These are phyloP conservation scores for Orthonevra nobilis DNA, from an alignment of 2,888 invertebrate species.

Conservation along the genomic window DNA sequence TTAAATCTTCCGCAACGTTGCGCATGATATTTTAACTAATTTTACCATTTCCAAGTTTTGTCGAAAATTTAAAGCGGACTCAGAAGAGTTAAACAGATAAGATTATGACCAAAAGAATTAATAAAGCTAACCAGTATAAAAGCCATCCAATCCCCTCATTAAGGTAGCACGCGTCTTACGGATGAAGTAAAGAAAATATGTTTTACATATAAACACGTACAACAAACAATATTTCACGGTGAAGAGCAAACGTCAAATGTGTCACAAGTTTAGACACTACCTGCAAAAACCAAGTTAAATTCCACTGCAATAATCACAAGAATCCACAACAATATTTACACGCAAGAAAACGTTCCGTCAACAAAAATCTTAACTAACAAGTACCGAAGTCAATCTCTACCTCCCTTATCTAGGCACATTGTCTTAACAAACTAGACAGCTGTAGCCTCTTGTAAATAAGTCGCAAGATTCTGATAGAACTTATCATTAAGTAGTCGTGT, in stretches of 20 bases:
- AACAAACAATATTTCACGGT: background rate
- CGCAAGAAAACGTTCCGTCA: conserved; percentile 28
- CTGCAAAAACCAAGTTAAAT: conserved; percentile 17
- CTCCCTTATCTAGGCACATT: conserved; percentile 26
- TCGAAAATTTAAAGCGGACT: too few relatives aligned
- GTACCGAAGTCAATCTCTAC: conserved; percentile 40
- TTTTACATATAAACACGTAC: background rate
- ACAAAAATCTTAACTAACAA: conserved; percentile 22
- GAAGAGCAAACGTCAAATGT: conserved; percentile 15
- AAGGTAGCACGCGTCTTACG: background rate
- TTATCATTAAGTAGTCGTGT: background rate
- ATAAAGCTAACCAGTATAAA: too few relatives aligned
- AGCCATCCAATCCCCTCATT: too few relatives aligned
- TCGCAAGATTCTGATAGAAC: conserved; percentile 10
- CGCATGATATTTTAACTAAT: too few relatives aligned
- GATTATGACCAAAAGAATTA: too few relatives aligned
- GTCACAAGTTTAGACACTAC: conserved; percentile 16
- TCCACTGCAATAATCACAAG: conserved; percentile 27
- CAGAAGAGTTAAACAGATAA: too few relatives aligned
- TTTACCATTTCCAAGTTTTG: too few relatives aligned
- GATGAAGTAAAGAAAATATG: background rate
- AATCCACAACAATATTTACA: conserved; percentile 40
- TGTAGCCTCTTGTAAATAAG: conserved; percentile 14
- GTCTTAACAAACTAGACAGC: conserved; percentile 12
- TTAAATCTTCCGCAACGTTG: too few relatives aligned